Conservation (phyloP, 2,888 invertebrate species). For the Eupithecia insigniata region DNA sequence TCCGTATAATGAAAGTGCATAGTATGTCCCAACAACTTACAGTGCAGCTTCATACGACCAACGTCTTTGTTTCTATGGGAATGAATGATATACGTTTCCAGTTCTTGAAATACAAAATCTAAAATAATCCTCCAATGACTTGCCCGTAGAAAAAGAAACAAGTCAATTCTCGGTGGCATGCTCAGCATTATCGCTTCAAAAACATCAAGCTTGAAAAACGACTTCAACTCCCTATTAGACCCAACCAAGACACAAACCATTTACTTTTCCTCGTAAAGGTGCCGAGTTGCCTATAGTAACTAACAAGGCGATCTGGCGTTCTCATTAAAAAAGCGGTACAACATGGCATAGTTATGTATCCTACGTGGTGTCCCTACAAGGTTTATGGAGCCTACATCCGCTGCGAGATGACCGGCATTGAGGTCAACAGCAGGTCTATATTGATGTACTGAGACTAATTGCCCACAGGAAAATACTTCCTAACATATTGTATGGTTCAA, state of each 20-base stretch:
- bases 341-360: constrained; percentile 16
- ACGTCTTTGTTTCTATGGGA: neutral
- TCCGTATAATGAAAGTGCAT: neutral
- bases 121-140: neutral
- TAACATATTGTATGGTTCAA: neutral
- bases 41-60: neutral
- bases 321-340: constrained; percentile 26
- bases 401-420: constrained; percentile 41
- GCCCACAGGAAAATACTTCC: constrained; percentile 31
- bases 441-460: constrained; percentile 30
- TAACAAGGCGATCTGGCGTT: constrained; percentile 17
- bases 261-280: constrained; percentile 23
- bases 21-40: neutral
- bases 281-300: constrained; percentile 9
- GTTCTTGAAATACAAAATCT: neutral
- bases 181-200: too few relatives aligned
- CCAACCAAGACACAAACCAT: constrained; percentile 11
- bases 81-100: neutral
- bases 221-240: neutral
- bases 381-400: constrained; percentile 50
- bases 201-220: neutral
- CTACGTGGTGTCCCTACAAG: constrained; percentile 27
- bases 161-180: neutral
- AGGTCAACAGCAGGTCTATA: constrained; percentile 33
- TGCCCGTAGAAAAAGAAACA: neutral